These are phyloP conservation scores for Calameuta idolon DNA, from an alignment of 2,888 invertebrate genomes.

Conservation along the genomic window DNA sequence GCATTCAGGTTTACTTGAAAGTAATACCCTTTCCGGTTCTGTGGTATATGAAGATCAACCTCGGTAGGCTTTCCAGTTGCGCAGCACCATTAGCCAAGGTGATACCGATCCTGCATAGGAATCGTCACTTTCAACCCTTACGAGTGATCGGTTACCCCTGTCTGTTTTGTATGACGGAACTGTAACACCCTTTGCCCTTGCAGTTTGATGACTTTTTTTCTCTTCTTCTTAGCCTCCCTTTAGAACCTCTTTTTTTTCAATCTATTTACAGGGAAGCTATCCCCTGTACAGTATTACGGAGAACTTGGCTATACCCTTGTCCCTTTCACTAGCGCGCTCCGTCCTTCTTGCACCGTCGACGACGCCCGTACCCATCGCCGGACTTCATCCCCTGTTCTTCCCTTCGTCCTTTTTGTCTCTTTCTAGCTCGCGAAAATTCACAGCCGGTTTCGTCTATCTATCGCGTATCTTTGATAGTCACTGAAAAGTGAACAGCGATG, in stretches of 20 bases:
- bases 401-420: constrained; percentile 22
- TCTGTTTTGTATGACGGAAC: background rate
- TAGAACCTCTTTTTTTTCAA: background rate
- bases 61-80: background rate
- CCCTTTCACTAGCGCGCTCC: background rate
- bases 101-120: background rate
- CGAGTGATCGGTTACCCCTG: background rate
- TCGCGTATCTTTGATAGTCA: background rate
- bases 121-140: background rate
- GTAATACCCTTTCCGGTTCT: background rate
- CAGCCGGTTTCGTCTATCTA: background rate
- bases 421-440: constrained; percentile 12
- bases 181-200: background rate
- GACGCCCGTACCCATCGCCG: constrained; percentile 35
- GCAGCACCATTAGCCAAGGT: background rate
- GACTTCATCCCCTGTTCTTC: constrained; percentile 26
- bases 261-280: background rate
- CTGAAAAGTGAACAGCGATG: background rate
- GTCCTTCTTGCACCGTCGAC: constrained; percentile 23
- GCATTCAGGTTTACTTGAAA: background rate
- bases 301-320: background rate
- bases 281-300: background rate
- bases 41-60: background rate
- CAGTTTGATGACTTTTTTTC: background rate
- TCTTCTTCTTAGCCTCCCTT: background rate